Conservation (phyloP, 1,140 invertebrate species). For the Patella vulgata region DNA sequence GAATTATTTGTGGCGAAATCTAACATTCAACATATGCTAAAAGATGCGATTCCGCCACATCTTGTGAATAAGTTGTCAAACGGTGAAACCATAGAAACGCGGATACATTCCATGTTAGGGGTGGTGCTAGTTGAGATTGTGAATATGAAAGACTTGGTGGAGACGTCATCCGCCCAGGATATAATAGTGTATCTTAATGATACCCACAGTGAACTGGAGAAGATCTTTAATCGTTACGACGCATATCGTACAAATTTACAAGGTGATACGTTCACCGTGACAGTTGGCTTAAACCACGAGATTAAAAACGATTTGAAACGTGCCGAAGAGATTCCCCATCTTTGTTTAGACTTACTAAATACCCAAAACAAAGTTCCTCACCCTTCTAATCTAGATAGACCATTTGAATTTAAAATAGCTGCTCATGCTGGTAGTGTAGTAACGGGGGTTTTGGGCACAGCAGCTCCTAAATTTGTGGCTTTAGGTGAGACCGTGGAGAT, state of each 20-base stretch:
- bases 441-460: constrained; percentile 16
- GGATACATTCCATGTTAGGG: constrained; percentile 10
- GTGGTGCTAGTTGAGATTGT: constrained; percentile 14
- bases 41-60: constrained; percentile 12
- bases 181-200: constrained; percentile 18
- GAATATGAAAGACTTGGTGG: not conserved
- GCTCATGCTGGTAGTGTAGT: constrained; percentile 26
- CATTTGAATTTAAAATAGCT: constrained; percentile 17
- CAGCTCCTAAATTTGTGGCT: constrained; percentile 23
- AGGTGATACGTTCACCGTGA: constrained; percentile 1
- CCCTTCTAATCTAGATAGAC: not conserved
- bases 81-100: not conserved
- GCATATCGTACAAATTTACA: constrained; percentile 10
- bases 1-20: constrained; percentile 24
- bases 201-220: constrained; percentile 18
- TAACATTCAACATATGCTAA: constrained; percentile 21
- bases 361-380: not conserved
- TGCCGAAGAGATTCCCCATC: not conserved
- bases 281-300: constrained; percentile 3
- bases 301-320: not conserved
- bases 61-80: constrained; percentile 5
- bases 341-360: constrained; percentile 14
- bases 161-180: constrained; percentile 7
- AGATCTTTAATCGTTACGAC: constrained; percentile 12
- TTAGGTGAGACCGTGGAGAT: constrained; percentile 26